Percentiles rank a stretch among this genome's conserved stretches.
These are phyloP conservation scores for Gobius niger DNA, from an alignment of 2,113 vertebrate species.

Conservation along the genomic window DNA sequence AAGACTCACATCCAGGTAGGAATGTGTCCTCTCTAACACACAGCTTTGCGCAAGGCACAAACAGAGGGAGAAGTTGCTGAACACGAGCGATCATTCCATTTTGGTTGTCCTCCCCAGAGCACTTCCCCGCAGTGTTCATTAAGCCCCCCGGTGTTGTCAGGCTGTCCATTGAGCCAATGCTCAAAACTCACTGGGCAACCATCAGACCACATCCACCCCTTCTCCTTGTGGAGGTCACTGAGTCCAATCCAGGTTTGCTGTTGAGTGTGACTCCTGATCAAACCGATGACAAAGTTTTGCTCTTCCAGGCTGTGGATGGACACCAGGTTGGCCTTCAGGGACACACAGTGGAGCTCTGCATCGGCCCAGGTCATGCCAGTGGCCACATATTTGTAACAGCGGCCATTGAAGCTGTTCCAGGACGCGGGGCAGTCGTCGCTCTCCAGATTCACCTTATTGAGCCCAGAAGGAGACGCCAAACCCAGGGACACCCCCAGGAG, in stretches of 20 bases:
- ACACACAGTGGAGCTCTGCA: slow-evolving; percentile 36
- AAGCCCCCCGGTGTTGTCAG: not conserved
- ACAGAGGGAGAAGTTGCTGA: not conserved
- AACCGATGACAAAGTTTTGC: too few species aligned
- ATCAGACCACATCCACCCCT: not conserved
- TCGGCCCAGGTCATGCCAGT: slow-evolving; percentile 19
- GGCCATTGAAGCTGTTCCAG: slow-evolving; percentile 24
- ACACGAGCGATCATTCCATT: not conserved
- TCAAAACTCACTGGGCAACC: not conserved
- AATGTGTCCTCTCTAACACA: not conserved
- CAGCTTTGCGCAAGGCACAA: not conserved
- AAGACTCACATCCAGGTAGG: not conserved
- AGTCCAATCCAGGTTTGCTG: not conserved
- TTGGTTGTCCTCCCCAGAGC: not conserved
- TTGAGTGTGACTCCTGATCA: not conserved
- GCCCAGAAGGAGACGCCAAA: slow-evolving; percentile 9
- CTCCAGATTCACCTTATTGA: not conserved
- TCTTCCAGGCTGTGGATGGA: slow-evolving; percentile 7
- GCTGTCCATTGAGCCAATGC: not conserved
- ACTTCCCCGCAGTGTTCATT: not conserved
- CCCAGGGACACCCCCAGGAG: slow-evolving; percentile 22
- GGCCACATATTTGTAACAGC: slow-evolving; percentile 28
- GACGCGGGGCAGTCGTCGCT: slow-evolving; percentile 9
- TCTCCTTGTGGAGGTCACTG: not conserved
- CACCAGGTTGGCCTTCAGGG: slow-evolving; percentile 38